A percentile compares a stretch with the other conserved stretches of the same genome.
Conservation (phyloP, 2,797 vertebrate species). For the Cyprinodon diabolis region DNA sequence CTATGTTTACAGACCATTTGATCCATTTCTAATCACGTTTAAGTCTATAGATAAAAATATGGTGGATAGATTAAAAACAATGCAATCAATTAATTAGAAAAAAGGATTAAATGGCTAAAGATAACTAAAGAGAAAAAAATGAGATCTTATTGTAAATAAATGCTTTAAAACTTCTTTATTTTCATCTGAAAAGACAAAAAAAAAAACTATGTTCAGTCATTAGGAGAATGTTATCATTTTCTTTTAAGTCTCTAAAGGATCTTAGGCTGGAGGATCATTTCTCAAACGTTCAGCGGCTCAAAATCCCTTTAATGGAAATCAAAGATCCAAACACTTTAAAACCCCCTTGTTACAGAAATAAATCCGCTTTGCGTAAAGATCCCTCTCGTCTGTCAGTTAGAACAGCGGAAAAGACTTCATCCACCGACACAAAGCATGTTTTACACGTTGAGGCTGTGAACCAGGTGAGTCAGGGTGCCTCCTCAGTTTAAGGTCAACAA, state of each 20-base stretch:
- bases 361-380: neutral
- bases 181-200: too few relatives aligned
- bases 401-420: neutral
- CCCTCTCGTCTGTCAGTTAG: neutral
- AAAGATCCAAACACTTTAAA: neutral
- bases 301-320: neutral
- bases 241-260: too few relatives aligned
- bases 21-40: neutral
- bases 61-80: neutral
- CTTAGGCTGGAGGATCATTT: too few relatives aligned
- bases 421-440: neutral
- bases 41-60: neutral
- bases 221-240: too few relatives aligned
- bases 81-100: neutral
- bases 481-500: neutral
- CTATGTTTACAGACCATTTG: too few relatives aligned
- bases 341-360: neutral
- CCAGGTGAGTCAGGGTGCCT: neutral
- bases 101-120: neutral
- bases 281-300: too few relatives aligned
- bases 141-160: neutral
- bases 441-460: neutral
- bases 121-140: neutral
- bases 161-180: neutral
- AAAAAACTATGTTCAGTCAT: too few relatives aligned